A percentile compares a stretch with the other conserved stretches of the same genome.
phyloP scores from a whole-genome alignment of 2,797 vertebrate species.

The Valencia hispanica region DNA sequence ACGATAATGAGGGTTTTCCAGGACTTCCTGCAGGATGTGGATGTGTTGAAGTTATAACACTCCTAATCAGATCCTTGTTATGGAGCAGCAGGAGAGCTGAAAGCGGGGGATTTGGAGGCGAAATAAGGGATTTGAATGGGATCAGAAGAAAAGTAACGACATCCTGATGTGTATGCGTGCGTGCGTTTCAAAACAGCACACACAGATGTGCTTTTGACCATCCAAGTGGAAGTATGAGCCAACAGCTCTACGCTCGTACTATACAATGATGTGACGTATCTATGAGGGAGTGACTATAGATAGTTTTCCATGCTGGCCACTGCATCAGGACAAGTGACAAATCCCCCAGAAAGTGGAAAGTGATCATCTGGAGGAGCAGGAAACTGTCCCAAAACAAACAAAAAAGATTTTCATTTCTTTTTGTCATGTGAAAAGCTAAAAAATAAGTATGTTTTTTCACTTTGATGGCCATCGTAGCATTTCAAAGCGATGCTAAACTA shows the following conservation, averaged over 20 bases:
- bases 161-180: neutral
- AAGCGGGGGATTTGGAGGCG: conserved; percentile 27
- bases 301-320: conserved; percentile 52
- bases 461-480: no score
- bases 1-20: conserved; percentile 64
- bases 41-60: conserved; percentile 36
- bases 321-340: conserved; percentile 67
- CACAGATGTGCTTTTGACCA: conserved; percentile 13
- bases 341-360: conserved; percentile 67
- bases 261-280: conserved; percentile 28
- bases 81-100: conserved; percentile 36
- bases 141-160: conserved; percentile 32
- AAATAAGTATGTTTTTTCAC: no score
- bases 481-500: no score
- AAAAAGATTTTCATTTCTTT: conserved; percentile 39
- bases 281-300: conserved; percentile 66
- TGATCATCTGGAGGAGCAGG: conserved; percentile 65
- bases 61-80: conserved; percentile 63
- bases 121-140: conserved; percentile 29
- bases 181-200: conserved; percentile 17
- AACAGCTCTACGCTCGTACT: conserved; percentile 43
- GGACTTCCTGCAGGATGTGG: conserved; percentile 45
- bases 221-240: conserved; percentile 33
- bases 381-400: conserved; percentile 57
- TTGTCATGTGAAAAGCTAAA: neutral